Base-by-base conservation (phyloP, 53 echinoderm and acorn worm species). In the Crossaster papposus region DNA sequence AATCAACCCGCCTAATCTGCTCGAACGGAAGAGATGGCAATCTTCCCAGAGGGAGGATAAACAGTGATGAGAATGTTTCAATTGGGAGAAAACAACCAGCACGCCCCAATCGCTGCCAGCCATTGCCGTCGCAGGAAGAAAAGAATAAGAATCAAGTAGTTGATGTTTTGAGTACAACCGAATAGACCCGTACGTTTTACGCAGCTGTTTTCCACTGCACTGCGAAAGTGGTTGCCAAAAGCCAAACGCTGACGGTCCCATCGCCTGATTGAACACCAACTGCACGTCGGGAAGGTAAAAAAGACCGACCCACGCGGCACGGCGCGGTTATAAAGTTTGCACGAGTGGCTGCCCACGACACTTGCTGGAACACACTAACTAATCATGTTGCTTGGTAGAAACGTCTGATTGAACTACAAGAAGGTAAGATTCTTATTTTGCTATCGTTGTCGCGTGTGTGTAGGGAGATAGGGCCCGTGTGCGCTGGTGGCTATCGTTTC, bases 1-100 rank as follows among this genome's bases (percentile, higher is more conserved):
- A 82, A 82, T 82, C 82, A 82, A 54, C 82, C 55, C 29, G 68
- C 82, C 68, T 82, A 65, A 82, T 82, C 82, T 65, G 3, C 64
- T 44, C n/a, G 65, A 68, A 68, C 24, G 64, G 20, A 55, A 68
- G 50, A 82, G 82, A 38, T 82, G 70, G 82, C 37, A 70, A 14
- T 18, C 64, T 34, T 12, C 34, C 82, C 82, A 68, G 82, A 82
- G 82, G 82, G 82, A 82, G 82, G 68, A 37, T 23, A 44, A 65
- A 1, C 82, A 37, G 68, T 44, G 82, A 63, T 29, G 26, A 44
- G 82, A 82, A 82, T 82, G 38, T 82, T 50, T 29, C 65, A 65
- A 82, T 82, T 68, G 37, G 65, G 82, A 22, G 22, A 81, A 58
- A 82, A 36, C 65, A 64, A 33, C 82, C 78, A 50, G 18, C 22